phyloP scores from a whole-genome alignment of 2,113 vertebrate species.

The Bostrychus sinensis region DNA sequence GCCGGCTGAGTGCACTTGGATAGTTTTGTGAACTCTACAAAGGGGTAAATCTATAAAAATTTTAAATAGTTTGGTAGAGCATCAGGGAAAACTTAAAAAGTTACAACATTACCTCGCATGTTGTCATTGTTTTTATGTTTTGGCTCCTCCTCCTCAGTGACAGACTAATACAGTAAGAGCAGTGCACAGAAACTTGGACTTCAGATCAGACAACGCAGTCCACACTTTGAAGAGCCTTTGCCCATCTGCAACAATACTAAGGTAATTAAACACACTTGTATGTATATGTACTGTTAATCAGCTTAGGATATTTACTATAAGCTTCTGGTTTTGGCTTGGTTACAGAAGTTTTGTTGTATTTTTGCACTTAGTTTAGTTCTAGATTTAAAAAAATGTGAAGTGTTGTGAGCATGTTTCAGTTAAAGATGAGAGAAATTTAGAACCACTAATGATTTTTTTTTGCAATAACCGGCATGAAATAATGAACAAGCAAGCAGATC shows the following conservation, averaged over 20 bases:
- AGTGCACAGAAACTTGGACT: constrained; percentile 58
- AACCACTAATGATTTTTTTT: too few species aligned
- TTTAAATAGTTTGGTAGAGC: not conserved
- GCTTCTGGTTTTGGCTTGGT: not conserved
- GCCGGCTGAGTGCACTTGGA: constrained; percentile 43
- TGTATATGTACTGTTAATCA: constrained; percentile 2
- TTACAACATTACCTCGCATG: constrained; percentile 25
- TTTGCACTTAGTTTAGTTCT: not conserved
- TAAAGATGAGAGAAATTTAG: too few species aligned
- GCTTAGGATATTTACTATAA: not conserved
- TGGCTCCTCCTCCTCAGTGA: constrained; percentile 89
- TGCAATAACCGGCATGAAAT: constrained; percentile 10
- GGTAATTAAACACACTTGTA: constrained; percentile 38
- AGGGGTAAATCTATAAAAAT: constrained; percentile 30
- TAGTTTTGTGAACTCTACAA: constrained; percentile 33
- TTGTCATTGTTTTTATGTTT: constrained; percentile 61
- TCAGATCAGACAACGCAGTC: constrained; percentile 47
- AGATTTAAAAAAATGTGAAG: too few species aligned
- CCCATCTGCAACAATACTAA: constrained; percentile 40
- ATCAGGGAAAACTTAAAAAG: too few species aligned
- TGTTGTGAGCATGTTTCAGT: too few species aligned
- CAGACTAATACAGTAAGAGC: constrained; percentile 64
- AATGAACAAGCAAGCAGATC: constrained; percentile 47
- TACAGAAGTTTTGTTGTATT: not conserved
- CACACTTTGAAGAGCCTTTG: constrained; percentile 40